phyloP scores from a whole-genome alignment of 2,113 vertebrate species.

The Narcine bancroftii region DNA sequence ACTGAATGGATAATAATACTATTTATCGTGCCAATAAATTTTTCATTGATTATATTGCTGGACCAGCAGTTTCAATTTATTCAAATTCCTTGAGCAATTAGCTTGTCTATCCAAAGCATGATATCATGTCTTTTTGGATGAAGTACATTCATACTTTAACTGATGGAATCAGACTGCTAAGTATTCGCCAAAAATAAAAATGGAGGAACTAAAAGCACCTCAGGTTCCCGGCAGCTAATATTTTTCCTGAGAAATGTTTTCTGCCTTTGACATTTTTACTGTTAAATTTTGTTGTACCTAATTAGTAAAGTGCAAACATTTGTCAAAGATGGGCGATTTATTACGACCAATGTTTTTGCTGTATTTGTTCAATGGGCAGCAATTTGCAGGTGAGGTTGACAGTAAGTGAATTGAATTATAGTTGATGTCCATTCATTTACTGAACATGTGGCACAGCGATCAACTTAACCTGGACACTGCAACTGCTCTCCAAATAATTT shows the following conservation, averaged over 20 bases:
- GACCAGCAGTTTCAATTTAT: conserved; percentile 1
- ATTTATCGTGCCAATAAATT: not conserved
- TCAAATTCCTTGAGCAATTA: not conserved
- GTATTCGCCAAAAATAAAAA: not conserved
- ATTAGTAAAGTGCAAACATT: conserved; percentile 31
- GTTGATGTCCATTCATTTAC: not conserved
- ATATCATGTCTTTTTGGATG: not conserved
- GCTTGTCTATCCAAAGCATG: not conserved
- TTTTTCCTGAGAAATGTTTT: conserved; percentile 16
- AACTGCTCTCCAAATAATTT: not conserved
- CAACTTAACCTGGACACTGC: not conserved
- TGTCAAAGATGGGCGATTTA: not conserved
- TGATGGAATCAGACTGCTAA: not conserved
- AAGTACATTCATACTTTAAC: conserved; percentile 13
- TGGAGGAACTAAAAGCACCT: conserved; percentile 5
- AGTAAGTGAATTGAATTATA: conserved; percentile 26
- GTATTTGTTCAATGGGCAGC: not conserved
- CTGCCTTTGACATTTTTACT: conserved; percentile 11
- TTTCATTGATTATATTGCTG: not conserved
- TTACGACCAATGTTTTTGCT: not conserved
- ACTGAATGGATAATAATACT: not conserved
- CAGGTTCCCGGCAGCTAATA: not conserved
- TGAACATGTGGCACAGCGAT: not conserved
- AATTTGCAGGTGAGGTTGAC: not conserved
- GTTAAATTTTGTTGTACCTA: conserved; percentile 12